Percentiles rank a stretch among this genome's conserved stretches.
Conservation (phyloP, 1,140 invertebrate genomes). For the Brachionus calyciflorus region DNA sequence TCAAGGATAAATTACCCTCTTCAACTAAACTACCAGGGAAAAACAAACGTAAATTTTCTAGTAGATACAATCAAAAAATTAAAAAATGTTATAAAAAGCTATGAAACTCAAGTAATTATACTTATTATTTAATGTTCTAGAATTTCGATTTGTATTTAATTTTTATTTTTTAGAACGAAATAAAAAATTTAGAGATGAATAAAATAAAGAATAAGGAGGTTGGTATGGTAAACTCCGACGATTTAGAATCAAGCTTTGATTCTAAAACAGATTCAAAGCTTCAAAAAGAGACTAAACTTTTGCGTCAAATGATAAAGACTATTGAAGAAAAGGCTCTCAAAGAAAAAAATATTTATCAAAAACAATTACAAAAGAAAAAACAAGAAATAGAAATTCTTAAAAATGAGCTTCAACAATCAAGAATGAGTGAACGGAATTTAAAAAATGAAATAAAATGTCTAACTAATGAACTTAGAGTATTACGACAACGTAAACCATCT, state of each 20-base stretch:
- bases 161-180: no score
- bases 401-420: conserved; percentile 10
- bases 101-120: conserved; percentile 51
- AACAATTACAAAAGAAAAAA: conserved; percentile 37
- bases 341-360: conserved; percentile 45
- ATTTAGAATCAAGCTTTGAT: background rate
- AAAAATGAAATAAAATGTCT: conserved; percentile 35
- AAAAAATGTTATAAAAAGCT: conserved; percentile 52
- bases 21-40: conserved; percentile 58
- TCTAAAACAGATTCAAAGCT: background rate
- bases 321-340: conserved; percentile 42
- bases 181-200: no score
- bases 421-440: conserved; percentile 21
- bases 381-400: conserved; percentile 42
- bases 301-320: conserved; percentile 33
- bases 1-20: conserved; percentile 61
- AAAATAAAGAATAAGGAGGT: background rate
- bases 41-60: conserved; percentile 55
- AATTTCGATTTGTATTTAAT: no score
- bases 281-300: conserved; percentile 23
- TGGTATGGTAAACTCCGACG: background rate
- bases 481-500: background rate
- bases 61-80: conserved; percentile 56
- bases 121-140: conserved; percentile 23
- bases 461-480: conserved; percentile 13